Evolutionary conservation across 2,888 invertebrate genomes (phyloP).

Genomic region (Cantharis rufa): DNA sequence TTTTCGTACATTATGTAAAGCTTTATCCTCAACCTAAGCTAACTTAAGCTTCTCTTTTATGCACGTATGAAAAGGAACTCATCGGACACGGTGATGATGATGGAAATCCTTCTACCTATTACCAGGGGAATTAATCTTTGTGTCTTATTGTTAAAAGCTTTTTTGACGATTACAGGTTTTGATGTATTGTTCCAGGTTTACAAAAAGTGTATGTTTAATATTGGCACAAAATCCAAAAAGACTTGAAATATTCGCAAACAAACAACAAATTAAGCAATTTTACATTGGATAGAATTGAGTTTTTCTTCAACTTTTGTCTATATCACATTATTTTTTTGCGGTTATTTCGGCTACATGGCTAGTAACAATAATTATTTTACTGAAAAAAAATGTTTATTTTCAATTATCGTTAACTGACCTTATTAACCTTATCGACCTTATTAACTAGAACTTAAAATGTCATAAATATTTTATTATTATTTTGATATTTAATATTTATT

Average conservation of each 20-base stretch:
- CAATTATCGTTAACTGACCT: too few species aligned
- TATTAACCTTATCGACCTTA: too few species aligned
- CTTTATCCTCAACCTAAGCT: conserved; percentile 9
- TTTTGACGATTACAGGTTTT: neutral
- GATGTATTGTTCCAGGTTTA: neutral
- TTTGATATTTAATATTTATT: too few species aligned
- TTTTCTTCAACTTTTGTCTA: too few species aligned
- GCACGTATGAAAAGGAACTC: conserved; percentile 14
- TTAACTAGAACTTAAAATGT: too few species aligned
- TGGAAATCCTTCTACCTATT: conserved; percentile 13
- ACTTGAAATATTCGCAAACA: neutral
- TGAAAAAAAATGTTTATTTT: too few species aligned
- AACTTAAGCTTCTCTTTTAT: conserved; percentile 11
- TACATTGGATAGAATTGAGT: neutral
- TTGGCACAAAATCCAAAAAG: neutral
- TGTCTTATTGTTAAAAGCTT: neutral
- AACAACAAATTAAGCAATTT: neutral
- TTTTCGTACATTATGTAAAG: neutral
- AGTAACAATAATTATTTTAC: too few species aligned
- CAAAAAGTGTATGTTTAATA: neutral
- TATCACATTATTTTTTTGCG: too few species aligned
- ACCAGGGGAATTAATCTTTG: neutral
- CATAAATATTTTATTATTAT: too few species aligned
- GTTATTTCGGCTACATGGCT: too few species aligned
- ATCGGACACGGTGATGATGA: conserved; percentile 10